These are phyloP conservation scores for Hylyphantes graminicola DNA, from an alignment of 1,140 invertebrate species.

Conservation along the genomic window DNA sequence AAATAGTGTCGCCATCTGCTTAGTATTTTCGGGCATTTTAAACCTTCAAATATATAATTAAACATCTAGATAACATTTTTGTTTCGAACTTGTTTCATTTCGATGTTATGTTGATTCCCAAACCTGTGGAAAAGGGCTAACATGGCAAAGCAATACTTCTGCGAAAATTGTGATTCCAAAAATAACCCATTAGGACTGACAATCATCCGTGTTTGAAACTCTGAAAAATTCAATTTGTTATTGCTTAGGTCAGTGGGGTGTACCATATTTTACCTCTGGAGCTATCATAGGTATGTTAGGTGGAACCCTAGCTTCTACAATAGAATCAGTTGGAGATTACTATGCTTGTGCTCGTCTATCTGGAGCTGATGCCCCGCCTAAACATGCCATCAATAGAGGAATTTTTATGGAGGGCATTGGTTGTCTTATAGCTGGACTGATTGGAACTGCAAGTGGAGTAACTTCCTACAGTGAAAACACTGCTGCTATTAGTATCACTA, in stretches of 20 bases:
- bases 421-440: constrained; percentile 82
- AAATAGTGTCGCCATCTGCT: no score
- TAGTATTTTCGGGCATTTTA: no score
- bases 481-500: constrained; percentile 82
- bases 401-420: constrained; percentile 86
- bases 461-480: constrained; percentile 90
- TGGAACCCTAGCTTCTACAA: constrained; percentile 83
- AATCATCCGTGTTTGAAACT: no score
- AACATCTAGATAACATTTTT: no score
- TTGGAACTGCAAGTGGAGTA: constrained; percentile 85
- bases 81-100: no score
- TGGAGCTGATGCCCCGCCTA: constrained; percentile 81
- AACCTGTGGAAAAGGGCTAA: no score
- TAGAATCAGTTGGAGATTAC: constrained; percentile 91
- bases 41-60: no score
- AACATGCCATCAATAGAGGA: constrained; percentile 87
- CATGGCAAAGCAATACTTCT: no score
- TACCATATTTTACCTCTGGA: constrained; percentile 78
- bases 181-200: no score
- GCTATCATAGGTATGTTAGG: constrained; percentile 86
- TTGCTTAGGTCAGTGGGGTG: constrained; percentile 83
- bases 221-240: no score
- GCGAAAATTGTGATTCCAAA: no score
- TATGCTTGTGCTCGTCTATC: constrained; percentile 86
- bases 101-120: no score